Percentiles rank a stretch among this genome's conserved stretches.
These are phyloP conservation scores for Cyanistes caeruleus DNA, from an alignment of 2,113 vertebrate species.

Conservation along the genomic window DNA sequence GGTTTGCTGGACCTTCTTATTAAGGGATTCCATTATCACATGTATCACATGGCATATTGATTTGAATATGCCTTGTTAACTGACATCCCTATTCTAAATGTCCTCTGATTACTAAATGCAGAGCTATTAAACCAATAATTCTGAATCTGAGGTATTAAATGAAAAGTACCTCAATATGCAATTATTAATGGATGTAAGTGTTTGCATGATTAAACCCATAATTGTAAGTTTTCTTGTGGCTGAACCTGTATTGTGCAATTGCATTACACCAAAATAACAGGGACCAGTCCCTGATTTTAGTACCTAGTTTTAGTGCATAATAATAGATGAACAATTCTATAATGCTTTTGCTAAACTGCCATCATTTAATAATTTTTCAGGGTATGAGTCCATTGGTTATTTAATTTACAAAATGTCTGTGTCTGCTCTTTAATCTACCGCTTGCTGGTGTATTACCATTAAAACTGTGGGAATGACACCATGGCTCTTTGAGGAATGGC, in stretches of 20 bases:
- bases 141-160: not conserved
- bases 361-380: not conserved
- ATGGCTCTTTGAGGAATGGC: not conserved
- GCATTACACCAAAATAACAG: not conserved
- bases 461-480: not conserved
- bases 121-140: not conserved
- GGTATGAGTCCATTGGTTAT: not conserved
- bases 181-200: not conserved
- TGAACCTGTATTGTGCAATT: not conserved
- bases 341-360: not conserved
- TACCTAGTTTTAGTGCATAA: not conserved
- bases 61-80: not conserved
- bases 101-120: not conserved
- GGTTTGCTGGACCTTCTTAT: not conserved
- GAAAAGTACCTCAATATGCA: not conserved
- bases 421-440: not conserved
- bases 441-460: not conserved
- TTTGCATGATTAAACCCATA: not conserved
- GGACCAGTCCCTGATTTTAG: not conserved
- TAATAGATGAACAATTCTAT: not conserved
- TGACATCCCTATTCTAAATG: not conserved
- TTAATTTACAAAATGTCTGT: not conserved
- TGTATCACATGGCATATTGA: not conserved
- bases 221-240: not conserved
- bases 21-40: not conserved